Evolutionary conservation across 2,113 vertebrate species (phyloP).

Genomic region (Mormyrus iriodes): DNA sequence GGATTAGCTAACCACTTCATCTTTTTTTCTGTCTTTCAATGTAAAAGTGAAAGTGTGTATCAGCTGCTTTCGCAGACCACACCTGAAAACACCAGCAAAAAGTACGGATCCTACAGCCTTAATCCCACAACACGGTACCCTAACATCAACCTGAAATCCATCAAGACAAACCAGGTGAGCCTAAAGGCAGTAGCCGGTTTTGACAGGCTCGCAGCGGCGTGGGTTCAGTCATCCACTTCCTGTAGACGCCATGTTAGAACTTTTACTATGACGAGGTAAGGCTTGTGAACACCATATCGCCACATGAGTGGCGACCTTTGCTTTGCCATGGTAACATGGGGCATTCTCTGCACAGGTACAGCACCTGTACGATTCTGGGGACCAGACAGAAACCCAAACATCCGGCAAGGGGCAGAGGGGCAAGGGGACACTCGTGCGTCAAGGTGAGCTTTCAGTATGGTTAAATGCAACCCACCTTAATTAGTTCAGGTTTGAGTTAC

Average conservation of each 20-base stretch:
- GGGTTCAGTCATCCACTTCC: not conserved
- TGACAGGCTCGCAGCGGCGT: not conserved
- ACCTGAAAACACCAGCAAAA: conserved; percentile 84
- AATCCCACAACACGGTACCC: conserved; percentile 81
- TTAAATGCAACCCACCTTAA: not conserved
- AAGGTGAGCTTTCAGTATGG: conserved; percentile 40
- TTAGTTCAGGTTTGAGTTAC: not conserved
- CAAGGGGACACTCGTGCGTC: conserved; percentile 18
- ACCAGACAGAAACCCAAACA: conserved; percentile 42
- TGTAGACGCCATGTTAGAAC: not conserved
- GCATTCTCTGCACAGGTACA: conserved; percentile 43
- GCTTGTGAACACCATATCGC: not conserved
- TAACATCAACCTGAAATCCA: conserved; percentile 74
- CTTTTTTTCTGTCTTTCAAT: not conserved
- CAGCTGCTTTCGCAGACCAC: conserved; percentile 88
- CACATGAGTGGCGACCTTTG: not conserved
- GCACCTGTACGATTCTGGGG: conserved; percentile 65
- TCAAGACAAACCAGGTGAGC: conserved; percentile 73
- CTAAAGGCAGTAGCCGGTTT: not conserved
- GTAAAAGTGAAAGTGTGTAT: conserved; percentile 80
- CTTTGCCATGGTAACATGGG: not conserved
- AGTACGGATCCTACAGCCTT: conserved; percentile 72
- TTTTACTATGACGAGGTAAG: not conserved
- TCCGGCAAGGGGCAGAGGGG: conserved; percentile 43
- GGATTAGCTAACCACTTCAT: not conserved